A percentile compares a stretch with the other conserved stretches of the same genome.
phyloP scores from a whole-genome alignment of 2,888 invertebrate genomes.

The Hydropsyche betteni region DNA sequence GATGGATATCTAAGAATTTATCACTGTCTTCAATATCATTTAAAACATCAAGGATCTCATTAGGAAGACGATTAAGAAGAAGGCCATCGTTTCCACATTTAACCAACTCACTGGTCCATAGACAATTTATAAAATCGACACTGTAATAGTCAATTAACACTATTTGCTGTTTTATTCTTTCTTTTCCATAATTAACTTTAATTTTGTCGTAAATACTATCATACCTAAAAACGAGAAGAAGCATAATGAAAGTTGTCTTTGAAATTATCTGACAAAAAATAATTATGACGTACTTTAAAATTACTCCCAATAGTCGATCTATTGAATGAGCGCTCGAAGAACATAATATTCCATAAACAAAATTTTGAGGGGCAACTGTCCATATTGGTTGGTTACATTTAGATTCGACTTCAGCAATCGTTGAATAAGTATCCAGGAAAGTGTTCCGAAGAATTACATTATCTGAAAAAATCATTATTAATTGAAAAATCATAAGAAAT shows the following conservation, averaged over 20 bases:
- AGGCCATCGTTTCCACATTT: constrained; percentile 55
- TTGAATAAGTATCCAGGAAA: constrained; percentile 45
- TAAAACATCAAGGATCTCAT: constrained; percentile 57
- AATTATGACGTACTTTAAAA: constrained; percentile 41
- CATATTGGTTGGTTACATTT: constrained; percentile 40
- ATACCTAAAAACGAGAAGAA: constrained; percentile 45
- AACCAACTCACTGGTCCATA: constrained; percentile 58
- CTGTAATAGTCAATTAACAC: constrained; percentile 40
- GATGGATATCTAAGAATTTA: constrained; percentile 57
- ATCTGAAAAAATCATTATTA: constrained; percentile 38
- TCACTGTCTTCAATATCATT: constrained; percentile 56
- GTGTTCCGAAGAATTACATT: constrained; percentile 43
- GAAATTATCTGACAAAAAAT: no score
- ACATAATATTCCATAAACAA: constrained; percentile 45
- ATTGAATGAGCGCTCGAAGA: constrained; percentile 46
- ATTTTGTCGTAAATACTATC: constrained; percentile 45
- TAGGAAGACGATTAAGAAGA: constrained; percentile 58
- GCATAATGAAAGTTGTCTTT: no score
- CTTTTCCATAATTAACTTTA: constrained; percentile 40
- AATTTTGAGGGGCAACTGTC: constrained; percentile 43
- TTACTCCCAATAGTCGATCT: constrained; percentile 45
- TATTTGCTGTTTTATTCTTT: constrained; percentile 42
- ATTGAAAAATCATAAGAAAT: constrained; percentile 9
- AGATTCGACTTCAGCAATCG: constrained; percentile 43
- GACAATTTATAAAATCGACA: constrained; percentile 58